Conservation (phyloP, 2,888 invertebrate species). For the Creontiades dilutus region DNA sequence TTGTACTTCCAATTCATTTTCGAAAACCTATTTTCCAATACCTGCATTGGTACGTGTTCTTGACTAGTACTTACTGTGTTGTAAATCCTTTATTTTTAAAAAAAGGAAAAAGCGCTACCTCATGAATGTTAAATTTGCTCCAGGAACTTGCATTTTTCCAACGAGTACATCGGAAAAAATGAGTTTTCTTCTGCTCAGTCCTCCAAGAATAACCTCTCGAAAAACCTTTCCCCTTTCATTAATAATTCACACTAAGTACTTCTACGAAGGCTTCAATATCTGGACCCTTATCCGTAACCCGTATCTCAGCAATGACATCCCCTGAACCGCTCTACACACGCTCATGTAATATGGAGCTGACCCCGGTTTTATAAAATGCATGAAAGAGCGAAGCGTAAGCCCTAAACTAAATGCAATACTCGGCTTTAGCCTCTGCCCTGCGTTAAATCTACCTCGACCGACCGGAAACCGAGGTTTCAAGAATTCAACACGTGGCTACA, state of each 20-base stretch:
- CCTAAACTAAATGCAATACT: not conserved
- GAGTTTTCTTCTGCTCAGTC: not conserved
- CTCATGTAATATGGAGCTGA: conserved; percentile 7
- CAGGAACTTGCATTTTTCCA: too few species aligned
- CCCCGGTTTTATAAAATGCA: conserved; percentile 39
- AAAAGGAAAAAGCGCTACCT: too few species aligned
- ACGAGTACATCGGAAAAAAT: too few species aligned
- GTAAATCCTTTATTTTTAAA: too few species aligned
- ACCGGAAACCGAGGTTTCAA: not conserved
- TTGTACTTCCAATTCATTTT: too few species aligned
- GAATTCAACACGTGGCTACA: too few species aligned
- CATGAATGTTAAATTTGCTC: too few species aligned
- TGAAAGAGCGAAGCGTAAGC: not conserved
- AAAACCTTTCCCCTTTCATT: not conserved
- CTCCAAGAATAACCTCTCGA: conserved; percentile 9
- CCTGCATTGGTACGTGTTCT: too few species aligned
- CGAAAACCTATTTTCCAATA: too few species aligned
- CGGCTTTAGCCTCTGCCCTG: not conserved
- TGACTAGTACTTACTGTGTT: too few species aligned
- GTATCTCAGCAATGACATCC: not conserved
- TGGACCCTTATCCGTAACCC: conserved; percentile 1
- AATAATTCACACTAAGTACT: not conserved
- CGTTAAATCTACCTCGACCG: not conserved
- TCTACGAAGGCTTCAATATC: not conserved
- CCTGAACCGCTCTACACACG: not conserved